These are phyloP conservation scores for Umimayanthus chanpuru DNA, from an alignment of 92 coral and sea anemone genomes.

Conservation along the genomic window DNA sequence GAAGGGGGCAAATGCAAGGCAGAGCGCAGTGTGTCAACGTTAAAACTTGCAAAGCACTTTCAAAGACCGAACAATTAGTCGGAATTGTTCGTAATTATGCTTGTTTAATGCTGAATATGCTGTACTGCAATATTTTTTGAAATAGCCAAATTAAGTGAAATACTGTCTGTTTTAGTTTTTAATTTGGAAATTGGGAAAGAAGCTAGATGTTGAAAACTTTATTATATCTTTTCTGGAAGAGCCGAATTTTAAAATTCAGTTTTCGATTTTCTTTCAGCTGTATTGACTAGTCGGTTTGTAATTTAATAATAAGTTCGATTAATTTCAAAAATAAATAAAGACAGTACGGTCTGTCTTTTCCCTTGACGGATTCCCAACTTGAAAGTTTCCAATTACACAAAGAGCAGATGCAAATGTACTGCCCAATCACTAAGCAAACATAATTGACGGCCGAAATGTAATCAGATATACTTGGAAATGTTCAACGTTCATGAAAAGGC, in stretches of 20 bases:
- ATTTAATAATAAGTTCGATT: constrained; percentile 36
- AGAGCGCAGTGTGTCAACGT: neutral
- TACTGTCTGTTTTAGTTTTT: neutral
- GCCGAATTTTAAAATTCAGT: too few species aligned
- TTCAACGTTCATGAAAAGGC: neutral
- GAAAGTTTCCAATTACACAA: constrained; percentile 24
- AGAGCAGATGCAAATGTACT: constrained; percentile 21
- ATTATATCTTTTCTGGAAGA: neutral
- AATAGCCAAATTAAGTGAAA: constrained; percentile 27
- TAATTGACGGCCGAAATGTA: constrained; percentile 6
- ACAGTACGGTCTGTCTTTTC: constrained; percentile 6
- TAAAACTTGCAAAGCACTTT: neutral
- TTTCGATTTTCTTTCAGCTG: constrained; percentile 16
- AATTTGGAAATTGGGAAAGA: neutral
- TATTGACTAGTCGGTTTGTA: neutral
- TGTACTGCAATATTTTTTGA: constrained; percentile 1
- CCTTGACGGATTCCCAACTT: constrained; percentile 9
- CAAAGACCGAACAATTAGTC: constrained; percentile 16
- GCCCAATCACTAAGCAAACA: neutral
- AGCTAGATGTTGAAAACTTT: neutral
- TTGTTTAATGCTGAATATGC: constrained; percentile 5
- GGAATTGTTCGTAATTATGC: constrained; percentile 2
- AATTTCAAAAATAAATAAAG: constrained; percentile 28
- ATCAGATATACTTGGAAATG: neutral
- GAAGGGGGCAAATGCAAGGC: constrained; percentile 17